Conservation (phyloP, 92 coral and sea anemone genomes). For the Galaxea fascicularis region DNA sequence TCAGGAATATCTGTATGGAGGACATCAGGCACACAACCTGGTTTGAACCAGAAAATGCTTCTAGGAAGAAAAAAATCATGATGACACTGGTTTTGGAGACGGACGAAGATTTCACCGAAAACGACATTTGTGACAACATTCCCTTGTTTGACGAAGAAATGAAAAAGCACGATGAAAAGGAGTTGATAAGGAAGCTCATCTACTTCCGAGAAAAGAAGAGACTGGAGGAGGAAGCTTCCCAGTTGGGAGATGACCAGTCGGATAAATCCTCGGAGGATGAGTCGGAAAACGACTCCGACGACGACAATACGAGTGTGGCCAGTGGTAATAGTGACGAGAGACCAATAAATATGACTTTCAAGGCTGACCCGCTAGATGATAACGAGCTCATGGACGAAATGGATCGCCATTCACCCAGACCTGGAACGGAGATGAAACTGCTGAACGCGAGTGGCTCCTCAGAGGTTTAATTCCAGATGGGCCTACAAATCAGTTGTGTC, state of each 20-base stretch:
- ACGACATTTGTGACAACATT: slow-evolving; percentile 94
- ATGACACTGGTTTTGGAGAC: slow-evolving; percentile 86
- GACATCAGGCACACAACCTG: slow-evolving; percentile 74
- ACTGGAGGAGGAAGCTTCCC: slow-evolving; percentile 45
- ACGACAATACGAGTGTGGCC: slow-evolving; percentile 48
- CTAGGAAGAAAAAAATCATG: slow-evolving; percentile 79
- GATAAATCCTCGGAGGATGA: slow-evolving; percentile 40
- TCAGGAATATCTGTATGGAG: slow-evolving; percentile 94
- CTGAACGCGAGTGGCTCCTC: slow-evolving; percentile 30
- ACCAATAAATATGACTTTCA: slow-evolving; percentile 6
- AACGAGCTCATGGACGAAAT: slow-evolving; percentile 5
- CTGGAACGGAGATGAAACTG: neutral
- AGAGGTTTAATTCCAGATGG: slow-evolving; percentile 4
- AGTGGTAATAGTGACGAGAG: slow-evolving; percentile 4
- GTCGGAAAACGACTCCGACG: slow-evolving; percentile 54
- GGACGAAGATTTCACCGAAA: slow-evolving; percentile 88
- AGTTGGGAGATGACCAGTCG: slow-evolving; percentile 42
- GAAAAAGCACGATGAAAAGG: slow-evolving; percentile 69
- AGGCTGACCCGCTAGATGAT: neutral
- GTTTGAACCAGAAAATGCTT: slow-evolving; percentile 76
- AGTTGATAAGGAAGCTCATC: slow-evolving; percentile 68
- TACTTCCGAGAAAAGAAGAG: slow-evolving; percentile 73
- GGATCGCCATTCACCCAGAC: neutral
- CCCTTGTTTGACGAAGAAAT: slow-evolving; percentile 89
- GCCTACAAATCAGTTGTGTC: too few species aligned